phyloP scores from a whole-genome alignment of 2,888 invertebrate genomes.

The Watsonalla binaria region DNA sequence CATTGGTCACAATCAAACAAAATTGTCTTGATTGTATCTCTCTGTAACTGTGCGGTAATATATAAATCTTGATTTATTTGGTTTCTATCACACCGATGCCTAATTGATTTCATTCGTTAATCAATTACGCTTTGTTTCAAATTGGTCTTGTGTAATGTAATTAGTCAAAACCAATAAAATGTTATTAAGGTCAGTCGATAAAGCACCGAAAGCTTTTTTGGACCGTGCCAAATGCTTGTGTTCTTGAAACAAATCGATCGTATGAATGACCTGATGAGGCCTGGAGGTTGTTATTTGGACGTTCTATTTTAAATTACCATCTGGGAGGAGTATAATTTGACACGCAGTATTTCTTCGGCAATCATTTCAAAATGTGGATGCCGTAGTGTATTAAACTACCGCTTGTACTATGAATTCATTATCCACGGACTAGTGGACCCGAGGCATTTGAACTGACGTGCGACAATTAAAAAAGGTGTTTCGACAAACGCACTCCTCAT shows the following conservation, averaged over 20 bases:
- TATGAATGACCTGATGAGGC: slow-evolving; percentile 12
- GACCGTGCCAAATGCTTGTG: slow-evolving; percentile 43
- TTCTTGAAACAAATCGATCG: slow-evolving; percentile 33
- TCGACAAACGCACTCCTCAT: slow-evolving; percentile 40
- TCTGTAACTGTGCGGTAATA: not conserved
- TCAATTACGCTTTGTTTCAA: not conserved
- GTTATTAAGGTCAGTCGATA: slow-evolving; percentile 35
- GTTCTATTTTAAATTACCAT: slow-evolving; percentile 14
- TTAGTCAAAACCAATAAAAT: slow-evolving; percentile 28
- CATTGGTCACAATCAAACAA: not conserved
- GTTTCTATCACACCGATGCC: not conserved
- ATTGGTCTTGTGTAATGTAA: slow-evolving; percentile 6
- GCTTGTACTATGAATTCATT: slow-evolving; percentile 42
- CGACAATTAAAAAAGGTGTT: slow-evolving; percentile 56
- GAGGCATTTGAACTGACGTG: slow-evolving; percentile 49
- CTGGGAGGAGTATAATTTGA: slow-evolving; percentile 27
- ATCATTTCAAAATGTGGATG: slow-evolving; percentile 14
- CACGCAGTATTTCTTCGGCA: slow-evolving; percentile 14
- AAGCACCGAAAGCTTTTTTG: slow-evolving; percentile 40
- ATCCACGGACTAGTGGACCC: slow-evolving; percentile 42
- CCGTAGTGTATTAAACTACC: slow-evolving; percentile 18
- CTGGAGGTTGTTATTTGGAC: slow-evolving; percentile 20
- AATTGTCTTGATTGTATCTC: not conserved
- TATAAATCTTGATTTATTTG: slow-evolving; percentile 14
- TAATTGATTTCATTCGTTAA: slow-evolving; percentile 16